Evolutionary conservation across 2,113 vertebrate species (phyloP), one percentile per base, ranked within the genome.

Genomic region (Prionailurus viverrinus): DNA sequence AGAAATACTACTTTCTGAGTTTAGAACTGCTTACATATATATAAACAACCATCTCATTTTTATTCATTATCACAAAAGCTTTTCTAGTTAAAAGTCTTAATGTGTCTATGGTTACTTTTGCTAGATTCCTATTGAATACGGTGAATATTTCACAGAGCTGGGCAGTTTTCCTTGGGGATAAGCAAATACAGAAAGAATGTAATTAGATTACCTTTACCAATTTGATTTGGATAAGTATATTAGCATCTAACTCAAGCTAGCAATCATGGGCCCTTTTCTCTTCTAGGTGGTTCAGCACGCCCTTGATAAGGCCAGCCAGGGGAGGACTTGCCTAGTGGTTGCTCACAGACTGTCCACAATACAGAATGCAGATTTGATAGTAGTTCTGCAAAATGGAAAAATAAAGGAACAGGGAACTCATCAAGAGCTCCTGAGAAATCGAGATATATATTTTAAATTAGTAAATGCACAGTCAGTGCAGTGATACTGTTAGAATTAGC

Each of bases 361-460:
- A 86, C 93, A 94, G 78, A 98, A 91, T 1, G 98, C 96, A 53
- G 97, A 97, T 97, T 21, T 96, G 88, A 97, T 98, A 41, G 12
- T 95, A 79, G 84, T 98, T 96, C 95, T 98, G 96, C 97, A 96
- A 74, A 97, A 83, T n/a, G 95, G 98, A 80, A 94, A 92, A 84
- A 82, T 98, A 66, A 97, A 91, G 71, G 98, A 98, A 68, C 68
- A 66, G 51, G 98, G 74, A 96, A 98, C 94, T 89, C 98, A 98
- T 78, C 97, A 98, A 71, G 96, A 98, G 84, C 98, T 97, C n/a
- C 97, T 98, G 83, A 96, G 97, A 97, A 98, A 98, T 74, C 92
- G 80, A 84, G 98, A 98, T 73, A 78, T 97, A 66, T 99, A 98
- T 98, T 99, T 98, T 98, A 98, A 98, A 96, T 98, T 98, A 98